A percentile compares a stretch with the other conserved stretches of the same genome.
Conservation (phyloP, 2,888 invertebrate genomes). For the Fissipunctia ypsillon region DNA sequence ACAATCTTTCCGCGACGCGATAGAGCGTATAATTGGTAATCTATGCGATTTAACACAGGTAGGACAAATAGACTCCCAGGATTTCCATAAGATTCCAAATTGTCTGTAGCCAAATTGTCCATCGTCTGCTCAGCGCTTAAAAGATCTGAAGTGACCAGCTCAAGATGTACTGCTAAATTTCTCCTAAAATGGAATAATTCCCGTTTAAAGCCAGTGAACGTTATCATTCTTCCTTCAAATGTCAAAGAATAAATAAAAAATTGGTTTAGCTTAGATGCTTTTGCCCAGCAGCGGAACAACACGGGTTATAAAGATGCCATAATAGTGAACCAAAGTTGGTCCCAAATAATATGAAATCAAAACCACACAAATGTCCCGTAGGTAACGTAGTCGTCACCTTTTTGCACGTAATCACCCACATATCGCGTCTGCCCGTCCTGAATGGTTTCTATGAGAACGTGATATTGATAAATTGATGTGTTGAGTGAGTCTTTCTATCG, state of each 20-base stretch:
- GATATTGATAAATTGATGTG: constrained; percentile 70
- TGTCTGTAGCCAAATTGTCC: too few relatives aligned
- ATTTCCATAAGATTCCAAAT: too few relatives aligned
- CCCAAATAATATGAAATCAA: background rate
- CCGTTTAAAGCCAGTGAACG: background rate
- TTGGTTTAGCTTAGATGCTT: background rate
- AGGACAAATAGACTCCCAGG: too few relatives aligned
- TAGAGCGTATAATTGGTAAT: too few relatives aligned
- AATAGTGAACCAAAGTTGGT: background rate
- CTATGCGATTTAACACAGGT: too few relatives aligned
- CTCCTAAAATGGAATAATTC: background rate
- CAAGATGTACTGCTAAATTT: background rate
- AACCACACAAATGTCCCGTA: background rate
- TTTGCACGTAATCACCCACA: constrained; percentile 22
- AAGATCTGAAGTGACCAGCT: background rate
- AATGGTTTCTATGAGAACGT: constrained; percentile 59
- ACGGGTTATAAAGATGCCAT: background rate
- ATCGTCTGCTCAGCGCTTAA: too few relatives aligned
- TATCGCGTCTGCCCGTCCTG: constrained; percentile 25
- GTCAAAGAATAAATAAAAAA: background rate
- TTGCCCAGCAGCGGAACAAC: background rate
- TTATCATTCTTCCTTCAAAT: background rate
- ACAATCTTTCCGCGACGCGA: too few relatives aligned
- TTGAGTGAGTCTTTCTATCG: constrained; percentile 65
- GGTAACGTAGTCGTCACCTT: constrained; percentile 1